phyloP scores from a whole-genome alignment of 2,888 invertebrate species.

The Cephalotes varians region DNA sequence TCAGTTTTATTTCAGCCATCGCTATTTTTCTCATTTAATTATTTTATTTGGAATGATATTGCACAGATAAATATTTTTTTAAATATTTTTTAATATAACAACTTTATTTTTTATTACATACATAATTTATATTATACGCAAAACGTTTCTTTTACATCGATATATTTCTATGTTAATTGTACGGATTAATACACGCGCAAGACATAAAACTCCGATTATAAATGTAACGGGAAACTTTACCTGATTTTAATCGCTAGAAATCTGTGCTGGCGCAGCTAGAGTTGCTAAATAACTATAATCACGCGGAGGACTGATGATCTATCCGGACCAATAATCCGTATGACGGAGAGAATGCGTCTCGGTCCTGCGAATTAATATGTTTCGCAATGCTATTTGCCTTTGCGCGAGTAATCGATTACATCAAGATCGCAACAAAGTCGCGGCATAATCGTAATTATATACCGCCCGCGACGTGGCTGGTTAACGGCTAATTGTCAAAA shows the following conservation, averaged over 20 bases:
- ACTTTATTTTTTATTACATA: not conserved
- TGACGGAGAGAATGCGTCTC: constrained; percentile 12
- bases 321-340: constrained; percentile 39
- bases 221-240: not conserved
- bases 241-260: constrained; percentile 28
- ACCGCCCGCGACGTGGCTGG: constrained; percentile 34
- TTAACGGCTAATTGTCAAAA: constrained; percentile 52
- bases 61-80: not conserved
- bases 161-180: not conserved
- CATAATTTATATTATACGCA: not conserved
- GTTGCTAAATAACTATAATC: constrained; percentile 41
- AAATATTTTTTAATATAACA: not conserved
- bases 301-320: constrained; percentile 33
- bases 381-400: constrained; percentile 50
- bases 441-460: constrained; percentile 52
- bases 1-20: not conserved
- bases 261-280: not conserved
- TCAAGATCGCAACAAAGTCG: constrained; percentile 51
- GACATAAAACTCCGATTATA: not conserved
- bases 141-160: not conserved
- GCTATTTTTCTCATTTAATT: not conserved
- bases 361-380: constrained; percentile 51
- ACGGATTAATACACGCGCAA: not conserved
- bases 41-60: not conserved
- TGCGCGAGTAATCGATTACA: constrained; percentile 46